Evolutionary conservation across 1,140 invertebrate species (phyloP).

Genomic region (Sitodiplosis mosellana): DNA sequence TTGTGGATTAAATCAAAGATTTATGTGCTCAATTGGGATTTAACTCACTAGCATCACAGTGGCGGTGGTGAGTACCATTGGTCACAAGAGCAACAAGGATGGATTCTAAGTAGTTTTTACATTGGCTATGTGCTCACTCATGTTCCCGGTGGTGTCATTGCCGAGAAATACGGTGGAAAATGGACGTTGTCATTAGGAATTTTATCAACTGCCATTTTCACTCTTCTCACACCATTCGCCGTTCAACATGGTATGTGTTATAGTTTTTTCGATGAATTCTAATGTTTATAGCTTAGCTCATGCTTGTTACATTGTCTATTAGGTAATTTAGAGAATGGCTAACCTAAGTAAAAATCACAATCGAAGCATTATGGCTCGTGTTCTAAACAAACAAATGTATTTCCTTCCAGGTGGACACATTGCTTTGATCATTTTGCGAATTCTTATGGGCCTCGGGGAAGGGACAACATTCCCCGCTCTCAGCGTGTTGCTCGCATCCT

Average conservation of each 20-base stretch:
- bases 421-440: slow-evolving; percentile 40
- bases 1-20: background rate
- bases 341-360: background rate
- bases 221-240: slow-evolving; percentile 45
- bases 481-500: slow-evolving; percentile 50
- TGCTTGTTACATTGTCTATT: too few species aligned
- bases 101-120: slow-evolving; percentile 38
- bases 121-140: slow-evolving; percentile 39
- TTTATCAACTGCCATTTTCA: slow-evolving; percentile 52
- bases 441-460: slow-evolving; percentile 44
- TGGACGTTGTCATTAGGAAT: slow-evolving; percentile 54
- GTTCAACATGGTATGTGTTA: slow-evolving; percentile 23
- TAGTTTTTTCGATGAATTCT: too few species aligned
- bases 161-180: slow-evolving; percentile 60
- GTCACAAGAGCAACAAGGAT: slow-evolving; percentile 27
- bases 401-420: slow-evolving; percentile 28
- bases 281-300: background rate
- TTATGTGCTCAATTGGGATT: background rate
- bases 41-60: slow-evolving; percentile 3
- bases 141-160: slow-evolving; percentile 39
- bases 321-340: too few species aligned
- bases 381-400: background rate
- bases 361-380: background rate
- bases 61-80: slow-evolving; percentile 8
- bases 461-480: slow-evolving; percentile 61